phyloP scores from a whole-genome alignment of 2,888 invertebrate genomes.

The Drosophila phalerata region DNA sequence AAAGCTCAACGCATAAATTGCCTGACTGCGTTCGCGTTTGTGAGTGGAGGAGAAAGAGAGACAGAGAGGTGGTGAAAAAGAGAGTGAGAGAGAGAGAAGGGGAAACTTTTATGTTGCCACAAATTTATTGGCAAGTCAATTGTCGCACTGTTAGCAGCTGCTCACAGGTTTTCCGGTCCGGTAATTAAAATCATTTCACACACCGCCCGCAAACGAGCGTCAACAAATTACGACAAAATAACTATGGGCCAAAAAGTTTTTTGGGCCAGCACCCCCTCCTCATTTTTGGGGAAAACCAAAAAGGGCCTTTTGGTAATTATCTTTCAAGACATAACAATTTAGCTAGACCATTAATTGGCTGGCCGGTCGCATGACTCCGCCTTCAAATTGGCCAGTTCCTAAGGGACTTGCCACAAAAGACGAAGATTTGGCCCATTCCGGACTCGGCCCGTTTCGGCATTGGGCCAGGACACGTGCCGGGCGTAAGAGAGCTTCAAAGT shows the following conservation, averaged over 20 bases:
- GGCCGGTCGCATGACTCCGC: slow-evolving; percentile 22
- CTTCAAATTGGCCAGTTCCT: slow-evolving; percentile 26
- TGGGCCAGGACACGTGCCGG: slow-evolving; percentile 65
- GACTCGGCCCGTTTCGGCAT: slow-evolving; percentile 1
- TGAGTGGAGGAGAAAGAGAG: neutral
- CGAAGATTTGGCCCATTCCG: slow-evolving; percentile 41
- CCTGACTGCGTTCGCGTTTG: slow-evolving; percentile 25
- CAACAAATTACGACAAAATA: slow-evolving; percentile 58
- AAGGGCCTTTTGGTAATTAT: slow-evolving; percentile 76
- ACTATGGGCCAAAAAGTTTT: slow-evolving; percentile 26
- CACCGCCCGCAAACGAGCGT: slow-evolving; percentile 63
- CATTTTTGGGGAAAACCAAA: slow-evolving; percentile 20
- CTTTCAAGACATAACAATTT: slow-evolving; percentile 83
- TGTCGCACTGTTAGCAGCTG: slow-evolving; percentile 76
- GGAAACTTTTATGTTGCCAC: slow-evolving; percentile 53
- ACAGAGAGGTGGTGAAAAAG: neutral
- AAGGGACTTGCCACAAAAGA: slow-evolving; percentile 34
- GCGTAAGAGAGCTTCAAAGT: slow-evolving; percentile 53
- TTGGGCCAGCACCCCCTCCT: neutral
- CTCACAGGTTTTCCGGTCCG: slow-evolving; percentile 35
- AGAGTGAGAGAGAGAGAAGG: neutral
- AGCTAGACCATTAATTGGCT: slow-evolving; percentile 74
- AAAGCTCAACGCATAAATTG: slow-evolving; percentile 69
- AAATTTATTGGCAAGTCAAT: slow-evolving; percentile 66
- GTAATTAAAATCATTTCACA: slow-evolving; percentile 83